phyloP scores from a whole-genome alignment of 2,888 invertebrate genomes.

The Muschampia plurimacula region DNA sequence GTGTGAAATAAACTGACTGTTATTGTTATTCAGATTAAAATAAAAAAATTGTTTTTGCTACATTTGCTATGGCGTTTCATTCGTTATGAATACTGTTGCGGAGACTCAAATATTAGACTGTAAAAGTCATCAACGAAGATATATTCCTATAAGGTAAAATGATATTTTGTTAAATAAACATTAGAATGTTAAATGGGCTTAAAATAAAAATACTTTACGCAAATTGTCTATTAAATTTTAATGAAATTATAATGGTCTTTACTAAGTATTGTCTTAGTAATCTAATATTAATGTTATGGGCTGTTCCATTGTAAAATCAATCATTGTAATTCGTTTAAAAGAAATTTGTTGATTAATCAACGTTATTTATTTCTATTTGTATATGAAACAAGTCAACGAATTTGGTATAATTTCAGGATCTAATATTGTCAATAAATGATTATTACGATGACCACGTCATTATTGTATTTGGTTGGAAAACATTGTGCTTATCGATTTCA shows the following conservation, averaged over 20 bases:
- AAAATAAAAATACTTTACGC: slow-evolving; percentile 53
- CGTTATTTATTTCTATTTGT: not conserved
- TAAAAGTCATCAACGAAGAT: slow-evolving; percentile 56
- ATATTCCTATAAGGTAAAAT: slow-evolving; percentile 58
- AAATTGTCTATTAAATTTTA: slow-evolving; percentile 44
- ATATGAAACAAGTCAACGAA: slow-evolving; percentile 1
- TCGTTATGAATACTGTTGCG: slow-evolving; percentile 9
- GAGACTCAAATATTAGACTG: slow-evolving; percentile 28
- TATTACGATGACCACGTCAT: slow-evolving; percentile 3
- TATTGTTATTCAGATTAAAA: slow-evolving; percentile 16
- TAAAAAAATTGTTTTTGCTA: slow-evolving; percentile 7
- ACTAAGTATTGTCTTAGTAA: slow-evolving; percentile 47
- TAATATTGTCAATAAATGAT: not conserved
- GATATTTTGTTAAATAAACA: slow-evolving; percentile 71
- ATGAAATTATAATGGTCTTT: slow-evolving; percentile 40
- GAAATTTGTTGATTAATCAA: too few species aligned
- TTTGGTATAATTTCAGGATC: slow-evolving; percentile 22
- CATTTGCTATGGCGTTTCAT: slow-evolving; percentile 8
- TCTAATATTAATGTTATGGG: slow-evolving; percentile 61
- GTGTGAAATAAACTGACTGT: slow-evolving; percentile 2
- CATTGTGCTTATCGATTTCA: slow-evolving; percentile 15
- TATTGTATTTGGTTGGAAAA: not conserved
- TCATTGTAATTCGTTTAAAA: not conserved
- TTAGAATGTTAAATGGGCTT: slow-evolving; percentile 68
- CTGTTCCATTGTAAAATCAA: slow-evolving; percentile 42